Conservation (phyloP, 1,140 invertebrate genomes). For the Acyrthosiphon pisum region DNA sequence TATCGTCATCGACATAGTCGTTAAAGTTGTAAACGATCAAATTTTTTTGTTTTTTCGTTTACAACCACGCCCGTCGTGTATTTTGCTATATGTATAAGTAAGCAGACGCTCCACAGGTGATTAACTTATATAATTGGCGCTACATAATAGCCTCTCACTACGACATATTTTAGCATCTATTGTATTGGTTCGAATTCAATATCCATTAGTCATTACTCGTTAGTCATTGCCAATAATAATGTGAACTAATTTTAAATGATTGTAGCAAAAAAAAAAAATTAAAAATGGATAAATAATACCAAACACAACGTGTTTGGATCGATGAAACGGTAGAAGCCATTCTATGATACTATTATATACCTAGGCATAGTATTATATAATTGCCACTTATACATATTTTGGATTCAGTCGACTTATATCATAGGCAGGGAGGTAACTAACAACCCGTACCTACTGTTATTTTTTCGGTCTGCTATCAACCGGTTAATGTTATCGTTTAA, state of each 20-base stretch:
- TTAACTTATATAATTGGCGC: neutral
- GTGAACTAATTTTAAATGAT: neutral
- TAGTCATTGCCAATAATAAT: neutral
- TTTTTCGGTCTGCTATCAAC: neutral
- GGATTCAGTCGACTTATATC: neutral
- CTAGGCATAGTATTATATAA: no score
- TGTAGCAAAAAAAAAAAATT: neutral
- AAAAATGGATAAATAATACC: neutral
- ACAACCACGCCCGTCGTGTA: neutral
- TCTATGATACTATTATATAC: neutral
- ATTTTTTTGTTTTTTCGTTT: neutral
- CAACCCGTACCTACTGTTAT: neutral
- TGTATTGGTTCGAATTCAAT: neutral
- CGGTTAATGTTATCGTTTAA: neutral
- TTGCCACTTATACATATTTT: no score
- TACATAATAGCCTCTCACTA: neutral
- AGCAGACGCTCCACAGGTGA: neutral
- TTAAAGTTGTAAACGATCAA: neutral
- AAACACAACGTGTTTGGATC: neutral
- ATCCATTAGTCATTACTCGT: neutral
- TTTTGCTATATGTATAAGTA: no score
- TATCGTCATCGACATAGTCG: neutral
- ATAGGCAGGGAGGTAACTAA: neutral
- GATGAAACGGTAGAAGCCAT: neutral
- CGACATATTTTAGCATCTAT: neutral